A percentile compares a stretch with the other conserved stretches of the same genome.
Conservation (phyloP, 2,888 invertebrate genomes). For the Yponomeuta sedellus region DNA sequence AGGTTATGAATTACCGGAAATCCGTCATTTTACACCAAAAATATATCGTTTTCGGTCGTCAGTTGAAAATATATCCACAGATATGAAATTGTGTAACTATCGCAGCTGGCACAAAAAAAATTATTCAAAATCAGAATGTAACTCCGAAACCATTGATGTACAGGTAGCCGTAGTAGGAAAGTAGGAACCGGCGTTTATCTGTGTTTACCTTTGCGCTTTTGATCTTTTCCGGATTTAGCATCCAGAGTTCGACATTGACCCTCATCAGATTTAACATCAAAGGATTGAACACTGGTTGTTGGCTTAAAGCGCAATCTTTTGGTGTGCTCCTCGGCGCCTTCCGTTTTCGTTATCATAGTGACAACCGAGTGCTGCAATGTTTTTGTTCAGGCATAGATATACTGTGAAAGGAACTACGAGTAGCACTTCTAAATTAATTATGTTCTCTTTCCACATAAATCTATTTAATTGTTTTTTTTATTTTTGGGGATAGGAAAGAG, state of each 20-base stretch:
- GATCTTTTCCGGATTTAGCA: conserved; percentile 44
- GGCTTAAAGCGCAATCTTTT: conserved; percentile 68
- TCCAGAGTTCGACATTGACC: conserved; percentile 28
- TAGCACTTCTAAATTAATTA: not conserved
- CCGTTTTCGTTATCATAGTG: conserved; percentile 53
- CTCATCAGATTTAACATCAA: not conserved
- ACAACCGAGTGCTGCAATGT: not conserved
- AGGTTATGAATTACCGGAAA: too few relatives aligned
- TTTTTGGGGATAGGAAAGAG: too few relatives aligned
- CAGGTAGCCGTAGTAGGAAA: not conserved
- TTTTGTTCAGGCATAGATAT: not conserved
- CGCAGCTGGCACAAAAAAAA: too few relatives aligned
- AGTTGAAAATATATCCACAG: too few relatives aligned
- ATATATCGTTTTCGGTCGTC: too few relatives aligned
- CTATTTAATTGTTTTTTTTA: too few relatives aligned
- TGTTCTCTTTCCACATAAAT: not conserved
- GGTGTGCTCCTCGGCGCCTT: conserved; percentile 57
- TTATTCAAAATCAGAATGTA: not conserved
- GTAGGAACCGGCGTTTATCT: not conserved
- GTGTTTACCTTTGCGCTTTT: conserved; percentile 49
- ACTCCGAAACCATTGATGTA: conserved; percentile 8
- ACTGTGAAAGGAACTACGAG: not conserved
- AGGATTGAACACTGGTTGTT: conserved; percentile 12
- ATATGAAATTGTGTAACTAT: too few relatives aligned
- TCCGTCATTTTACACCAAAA: too few relatives aligned